Base-by-base conservation (phyloP, 2,888 invertebrate species). In the Trichopoda pennipes region DNA sequence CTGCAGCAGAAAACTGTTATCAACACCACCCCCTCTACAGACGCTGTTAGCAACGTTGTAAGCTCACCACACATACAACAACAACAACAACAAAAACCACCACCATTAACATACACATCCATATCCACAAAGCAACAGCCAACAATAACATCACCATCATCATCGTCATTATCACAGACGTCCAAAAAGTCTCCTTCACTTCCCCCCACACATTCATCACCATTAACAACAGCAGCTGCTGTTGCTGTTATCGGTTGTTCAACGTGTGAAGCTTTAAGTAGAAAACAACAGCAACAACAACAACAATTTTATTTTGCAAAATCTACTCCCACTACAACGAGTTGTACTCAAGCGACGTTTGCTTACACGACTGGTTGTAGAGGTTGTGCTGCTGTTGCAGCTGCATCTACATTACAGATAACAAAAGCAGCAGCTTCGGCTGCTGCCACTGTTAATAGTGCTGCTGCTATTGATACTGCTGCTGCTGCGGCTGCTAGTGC, bases 1-100 rank as follows among this genome's bases (percentile, higher is more conserved):
- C 81, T 81, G 74, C 85, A 85, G 84, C 84, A 85, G 82, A 70
- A 72, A 35, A 84, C 81, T 83, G 81, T 77, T 84, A 79, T 78
- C 79, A 64, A 82, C 78, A 73, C 77, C 72, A 69, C 66, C 75
- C 74, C 84, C 74, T 64, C 79, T 70, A 77, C 84, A 82, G 80
- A 84, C 49, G 66, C 74, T 81, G 76, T 80, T 80, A 58, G 74
- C 74, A 78, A 61, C 79, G 81, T 76, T 75, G 80, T 75, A 75
- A 76, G 60, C 64, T 75, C 58, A 61, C 61, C 74, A 58, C 74
- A 44, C 28, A 19, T 38, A 38, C 10, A 38, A 38, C 38, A 38
- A 38, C 38, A 10, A 38, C 38, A 49, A 63, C 69, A 35, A 61
- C 23, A 47, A 55, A 9, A 42, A 55, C 38, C 28, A 63, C 12